Evolutionary conservation across 2,113 vertebrate genomes (phyloP).

Genomic region (Telmatochromis brachygnathus): DNA sequence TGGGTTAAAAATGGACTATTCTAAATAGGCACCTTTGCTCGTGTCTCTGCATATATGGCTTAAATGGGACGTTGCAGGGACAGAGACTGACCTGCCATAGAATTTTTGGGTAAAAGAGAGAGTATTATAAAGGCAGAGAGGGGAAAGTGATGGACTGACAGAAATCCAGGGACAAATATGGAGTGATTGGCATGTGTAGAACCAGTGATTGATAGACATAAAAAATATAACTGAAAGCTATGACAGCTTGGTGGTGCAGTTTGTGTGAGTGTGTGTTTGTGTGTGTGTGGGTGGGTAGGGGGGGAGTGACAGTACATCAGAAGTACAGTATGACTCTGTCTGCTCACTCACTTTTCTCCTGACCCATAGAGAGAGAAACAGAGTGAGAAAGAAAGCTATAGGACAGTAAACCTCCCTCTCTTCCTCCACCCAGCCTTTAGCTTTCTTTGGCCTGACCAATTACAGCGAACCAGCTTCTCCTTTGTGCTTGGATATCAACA

Average conservation of each 20-base stretch:
- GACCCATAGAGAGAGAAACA: neutral
- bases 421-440: neutral
- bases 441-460: neutral
- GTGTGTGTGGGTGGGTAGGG: neutral
- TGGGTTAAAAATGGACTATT: neutral
- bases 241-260: slow-evolving; percentile 37
- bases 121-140: neutral
- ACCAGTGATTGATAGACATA: slow-evolving; percentile 50
- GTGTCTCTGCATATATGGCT: neutral
- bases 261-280: neutral
- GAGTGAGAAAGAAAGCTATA: neutral
- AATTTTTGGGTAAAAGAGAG: neutral
- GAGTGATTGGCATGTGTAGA: slow-evolving; percentile 41
- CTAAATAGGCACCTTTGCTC: neutral
- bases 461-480: neutral
- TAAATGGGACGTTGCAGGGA: neutral
- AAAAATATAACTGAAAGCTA: slow-evolving; percentile 43
- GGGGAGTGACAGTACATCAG: slow-evolving; percentile 3
- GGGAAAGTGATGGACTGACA: slow-evolving; percentile 16
- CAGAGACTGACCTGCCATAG: neutral
- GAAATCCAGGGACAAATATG: slow-evolving; percentile 4
- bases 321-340: slow-evolving; percentile 17
- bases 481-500: slow-evolving; percentile 34
- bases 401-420: neutral
- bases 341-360: neutral